Evolutionary conservation across 1,140 invertebrate species (phyloP).

Genomic region (Caenorhabditis elegans): WBcel235 BX284606.5:8085501-8086000

Average conservation of each 20-base stretch:
- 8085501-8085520: slow-evolving; percentile 78
- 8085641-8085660: slow-evolving; percentile 71
- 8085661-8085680: slow-evolving; percentile 59
- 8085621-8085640: slow-evolving; percentile 89
- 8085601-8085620: slow-evolving; percentile 95
- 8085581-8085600: slow-evolving; percentile 87
- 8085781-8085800: slow-evolving; percentile 57
- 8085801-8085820: slow-evolving; percentile 57
- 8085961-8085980: slow-evolving; percentile 66
- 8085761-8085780: slow-evolving; percentile 64
- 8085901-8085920: too few relatives aligned
- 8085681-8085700: slow-evolving; percentile 63
- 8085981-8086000: slow-evolving; percentile 57
- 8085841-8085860: slow-evolving; percentile 49
- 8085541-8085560: slow-evolving; percentile 82
- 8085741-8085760: slow-evolving; percentile 64
- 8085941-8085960: too few relatives aligned
- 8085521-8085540: slow-evolving; percentile 72
- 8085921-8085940: too few relatives aligned
- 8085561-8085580: slow-evolving; percentile 87
- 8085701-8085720: slow-evolving; percentile 60
- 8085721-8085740: slow-evolving; percentile 59
- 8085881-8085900: too few relatives aligned
- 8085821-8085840: slow-evolving; percentile 59
- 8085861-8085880: too few relatives aligned